Conservation (phyloP, 2,113 vertebrate genomes). For the Cygnus buccinator region DNA sequence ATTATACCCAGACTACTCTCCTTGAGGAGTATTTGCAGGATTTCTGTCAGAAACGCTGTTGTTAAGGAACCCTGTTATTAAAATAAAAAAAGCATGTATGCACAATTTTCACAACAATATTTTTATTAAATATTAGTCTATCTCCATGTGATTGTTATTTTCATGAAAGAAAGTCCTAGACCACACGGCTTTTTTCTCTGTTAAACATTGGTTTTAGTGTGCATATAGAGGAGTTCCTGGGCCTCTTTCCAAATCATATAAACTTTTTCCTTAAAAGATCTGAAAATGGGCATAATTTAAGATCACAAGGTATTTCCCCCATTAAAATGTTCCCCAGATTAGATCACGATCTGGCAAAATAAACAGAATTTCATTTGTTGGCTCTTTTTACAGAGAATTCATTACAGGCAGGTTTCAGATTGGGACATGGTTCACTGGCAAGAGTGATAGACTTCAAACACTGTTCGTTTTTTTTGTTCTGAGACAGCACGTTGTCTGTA, state of each 20-base stretch:
- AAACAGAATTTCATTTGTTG: not conserved
- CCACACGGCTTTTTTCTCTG: not conserved
- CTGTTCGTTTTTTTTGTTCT: not conserved
- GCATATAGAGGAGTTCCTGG: not conserved
- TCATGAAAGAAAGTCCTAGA: not conserved
- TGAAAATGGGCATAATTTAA: constrained; percentile 19
- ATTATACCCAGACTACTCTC: not conserved
- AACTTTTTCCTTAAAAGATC: constrained; percentile 7
- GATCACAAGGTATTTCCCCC: not conserved
- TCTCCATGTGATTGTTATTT: not conserved
- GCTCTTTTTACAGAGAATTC: not conserved
- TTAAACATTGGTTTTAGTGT: not conserved
- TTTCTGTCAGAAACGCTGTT: not conserved
- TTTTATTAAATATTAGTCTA: not conserved
- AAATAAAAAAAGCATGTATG: not conserved
- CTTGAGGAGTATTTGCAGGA: not conserved
- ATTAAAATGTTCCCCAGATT: constrained; percentile 7
- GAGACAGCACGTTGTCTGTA: not conserved
- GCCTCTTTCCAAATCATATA: not conserved
- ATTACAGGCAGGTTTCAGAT: not conserved
- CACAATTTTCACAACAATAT: not conserved
- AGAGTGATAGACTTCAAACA: not conserved
- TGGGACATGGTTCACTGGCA: fast-evolving
- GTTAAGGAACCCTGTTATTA: not conserved
- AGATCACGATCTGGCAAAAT: not conserved